Evolutionary conservation across 2,113 vertebrate species (phyloP).

Genomic region (Isurus oxyrinchus): DNA sequence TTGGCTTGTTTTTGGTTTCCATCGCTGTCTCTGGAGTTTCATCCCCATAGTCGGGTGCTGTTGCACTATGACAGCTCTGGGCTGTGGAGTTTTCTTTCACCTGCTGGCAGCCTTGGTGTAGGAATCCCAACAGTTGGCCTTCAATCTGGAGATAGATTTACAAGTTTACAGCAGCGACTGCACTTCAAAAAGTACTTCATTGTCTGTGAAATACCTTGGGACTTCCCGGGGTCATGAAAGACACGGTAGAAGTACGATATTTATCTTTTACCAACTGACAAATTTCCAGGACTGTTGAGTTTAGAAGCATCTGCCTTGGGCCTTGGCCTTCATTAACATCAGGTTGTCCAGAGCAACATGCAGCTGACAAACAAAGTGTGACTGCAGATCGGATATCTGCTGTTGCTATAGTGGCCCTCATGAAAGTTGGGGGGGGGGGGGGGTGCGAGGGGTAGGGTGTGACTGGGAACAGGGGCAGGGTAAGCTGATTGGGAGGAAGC

Average conservation of each 20-base stretch:
- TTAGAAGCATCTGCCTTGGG: background rate
- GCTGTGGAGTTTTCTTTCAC: background rate
- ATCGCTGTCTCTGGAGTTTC: background rate
- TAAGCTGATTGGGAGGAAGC: background rate
- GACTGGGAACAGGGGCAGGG: background rate
- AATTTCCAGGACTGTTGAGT: background rate
- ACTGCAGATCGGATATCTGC: background rate
- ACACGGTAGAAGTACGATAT: background rate
- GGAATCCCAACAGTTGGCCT: background rate
- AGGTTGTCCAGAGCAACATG: background rate
- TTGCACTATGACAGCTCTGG: background rate
- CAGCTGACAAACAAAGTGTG: background rate
- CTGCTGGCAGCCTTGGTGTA: background rate
- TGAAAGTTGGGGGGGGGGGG: background rate
- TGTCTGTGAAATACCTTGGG: background rate
- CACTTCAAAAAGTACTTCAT: background rate
- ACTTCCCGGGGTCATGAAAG: background rate
- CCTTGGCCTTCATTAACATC: background rate
- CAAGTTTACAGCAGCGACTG: background rate
- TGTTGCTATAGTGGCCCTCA: background rate
- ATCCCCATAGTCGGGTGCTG: background rate
- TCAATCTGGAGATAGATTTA: background rate
- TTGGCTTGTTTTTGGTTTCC: background rate
- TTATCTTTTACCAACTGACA: background rate
- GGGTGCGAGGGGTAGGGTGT: background rate